Evolutionary conservation across 1,140 invertebrate species (phyloP), one percentile per base, ranked within the genome.

Genomic region (Brachionus manjavacas): DNA sequence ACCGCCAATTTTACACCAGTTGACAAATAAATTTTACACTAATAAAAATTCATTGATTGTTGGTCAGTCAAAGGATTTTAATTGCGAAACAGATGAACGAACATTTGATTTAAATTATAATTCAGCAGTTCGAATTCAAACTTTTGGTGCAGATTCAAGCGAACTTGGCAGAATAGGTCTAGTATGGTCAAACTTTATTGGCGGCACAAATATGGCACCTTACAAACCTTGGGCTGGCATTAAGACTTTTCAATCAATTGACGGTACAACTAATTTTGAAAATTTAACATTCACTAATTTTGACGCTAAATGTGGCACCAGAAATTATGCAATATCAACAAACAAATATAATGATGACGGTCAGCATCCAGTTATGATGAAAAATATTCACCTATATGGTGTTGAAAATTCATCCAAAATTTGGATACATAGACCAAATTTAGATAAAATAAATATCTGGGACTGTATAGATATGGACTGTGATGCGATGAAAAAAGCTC

Each of bases 401-500:
- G 83, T 84, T 35, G 46, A 85, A 16, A 64, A 84, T 43, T 20
- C 25, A 2, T 85, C 76, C 25, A 60, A 43, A 28, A 20, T 85
- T 12, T 85, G 41, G 41, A 66, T 76, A 4, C 60, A 66, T 55
- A 31, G 83, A 16, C 83, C 83, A 3, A 84, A 84, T 64, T 25
- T 84, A 0, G 28, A 1, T 23, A 72, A 39, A 55, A 72, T 84
- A 12, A 84, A 84, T 55, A 64, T 64, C 12, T 74, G 46, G 39
- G 83, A 84, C 70, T 84, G 83, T 76, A 64, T 84, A 12, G 89
- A 89, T 80, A 89, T 89, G 89, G 87, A 88, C 55, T 89, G 89
- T 86, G 89, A 89, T 85, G 89, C 78, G 0, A 28, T 86, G 35
- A 88, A 88, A 83, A 89, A 89, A 79, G 79, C 72, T 9, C 43